Evolutionary conservation across 1,140 invertebrate genomes (phyloP), one percentile per base, ranked within the genome.

Genomic region (Drosophila bifasciata): DNA sequence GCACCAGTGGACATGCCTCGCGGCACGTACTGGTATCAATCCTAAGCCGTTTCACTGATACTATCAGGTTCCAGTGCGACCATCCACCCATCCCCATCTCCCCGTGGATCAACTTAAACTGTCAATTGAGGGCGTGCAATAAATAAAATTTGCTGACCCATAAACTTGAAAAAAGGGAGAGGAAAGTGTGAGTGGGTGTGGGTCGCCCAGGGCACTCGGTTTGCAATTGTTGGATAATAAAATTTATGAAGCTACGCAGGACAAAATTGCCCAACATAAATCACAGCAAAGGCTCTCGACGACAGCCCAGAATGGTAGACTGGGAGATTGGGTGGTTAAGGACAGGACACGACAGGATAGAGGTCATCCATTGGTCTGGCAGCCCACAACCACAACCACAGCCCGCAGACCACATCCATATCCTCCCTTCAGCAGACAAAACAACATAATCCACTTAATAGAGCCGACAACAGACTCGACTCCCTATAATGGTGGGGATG

Each of bases 401-500:
- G 11, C 32, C 32, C 7, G 7, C 9, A 6, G 21, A 11, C 36
- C 39, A 28, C 19, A 21, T 8, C 45, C 15, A 56, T 41, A 44
- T 36, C 45, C 39, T 56, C 15, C n/a, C 7, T 36, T 36, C 46
- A 23, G 39, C 45, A 73, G 63, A 63, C 66, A 80, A 73, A 85
- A 85, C 76, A 85, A 86, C 72, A 80, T 85, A 85, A 85, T 86
- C 80, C 81, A 85, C 80, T 85, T 85, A 85, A 85, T 86, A 69
- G 81, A 73, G 80, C 57, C 76, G 76, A 77, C 81, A 66, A 64
- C 72, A 67, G 72, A 79, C 49, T 55, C 52, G 72, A 79, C 49
- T 55, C 52, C 46, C 74, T 50, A 69, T 74, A 78, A 79, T 66
- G 74, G 76, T 36, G 32, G 56, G 58, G 64, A 39, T 72, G 62